These are phyloP conservation scores for Unio delphinus DNA, from an alignment of 2,888 invertebrate species.

Conservation along the genomic window DNA sequence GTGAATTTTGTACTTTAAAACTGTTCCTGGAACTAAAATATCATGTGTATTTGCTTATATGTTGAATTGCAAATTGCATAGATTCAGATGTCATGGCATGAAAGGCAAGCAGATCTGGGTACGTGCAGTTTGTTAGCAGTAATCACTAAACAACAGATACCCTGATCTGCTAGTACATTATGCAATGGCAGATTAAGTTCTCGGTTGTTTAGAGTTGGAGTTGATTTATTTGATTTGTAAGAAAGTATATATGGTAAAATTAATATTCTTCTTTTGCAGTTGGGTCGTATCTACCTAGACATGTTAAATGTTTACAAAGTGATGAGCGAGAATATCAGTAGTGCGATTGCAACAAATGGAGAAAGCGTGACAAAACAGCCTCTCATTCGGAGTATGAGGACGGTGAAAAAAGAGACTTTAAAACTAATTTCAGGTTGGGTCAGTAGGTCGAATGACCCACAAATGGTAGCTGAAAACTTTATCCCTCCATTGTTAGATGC, in stretches of 20 bases:
- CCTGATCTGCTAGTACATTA: too few species aligned
- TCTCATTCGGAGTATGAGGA: conserved; percentile 96
- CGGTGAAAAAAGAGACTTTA: conserved; percentile 97
- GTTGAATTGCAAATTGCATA: too few species aligned
- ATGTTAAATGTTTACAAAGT: conserved; percentile 99
- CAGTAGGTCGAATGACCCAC: conserved; percentile 88
- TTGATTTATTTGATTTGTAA: not conserved
- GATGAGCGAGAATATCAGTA: conserved; percentile 76
- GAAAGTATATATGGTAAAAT: too few species aligned
- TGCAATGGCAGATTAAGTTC: too few species aligned
- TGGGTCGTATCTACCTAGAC: conserved; percentile 97
- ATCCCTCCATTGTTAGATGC: conserved; percentile 97
- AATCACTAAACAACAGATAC: too few species aligned
- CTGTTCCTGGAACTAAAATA: too few species aligned
- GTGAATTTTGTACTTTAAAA: too few species aligned
- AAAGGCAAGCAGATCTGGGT: too few species aligned
- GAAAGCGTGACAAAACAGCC: conserved; percentile 98
- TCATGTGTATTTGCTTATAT: too few species aligned
- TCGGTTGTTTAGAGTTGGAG: not conserved
- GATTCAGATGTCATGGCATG: too few species aligned
- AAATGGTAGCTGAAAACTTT: conserved; percentile 89
- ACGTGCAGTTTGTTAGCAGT: too few species aligned
- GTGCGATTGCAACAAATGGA: conserved; percentile 90
- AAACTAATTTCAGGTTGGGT: conserved; percentile 98
- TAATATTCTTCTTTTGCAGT: conserved; percentile 74